phyloP scores from a whole-genome alignment of 2,113 vertebrate species.

The Machaerirhynchus nigripectus region DNA sequence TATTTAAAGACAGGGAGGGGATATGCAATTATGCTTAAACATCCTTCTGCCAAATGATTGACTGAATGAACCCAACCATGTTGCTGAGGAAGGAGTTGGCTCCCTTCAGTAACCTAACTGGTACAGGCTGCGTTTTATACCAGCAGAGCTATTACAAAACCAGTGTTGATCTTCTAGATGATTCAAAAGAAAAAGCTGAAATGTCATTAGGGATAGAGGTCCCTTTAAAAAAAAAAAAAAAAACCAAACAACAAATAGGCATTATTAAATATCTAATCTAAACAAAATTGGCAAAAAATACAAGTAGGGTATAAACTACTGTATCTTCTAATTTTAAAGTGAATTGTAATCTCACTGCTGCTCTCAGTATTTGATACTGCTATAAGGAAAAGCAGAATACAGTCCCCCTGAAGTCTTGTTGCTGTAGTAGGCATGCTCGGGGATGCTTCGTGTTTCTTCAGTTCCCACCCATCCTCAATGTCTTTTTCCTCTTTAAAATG shows the following conservation, averaged over 20 bases:
- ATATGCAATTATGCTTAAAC: background rate
- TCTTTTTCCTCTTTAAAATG: background rate
- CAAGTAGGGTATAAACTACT: background rate
- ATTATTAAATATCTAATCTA: background rate
- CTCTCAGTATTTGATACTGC: background rate
- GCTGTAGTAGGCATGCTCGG: background rate
- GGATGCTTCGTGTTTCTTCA: background rate
- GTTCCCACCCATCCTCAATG: background rate
- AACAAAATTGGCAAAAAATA: background rate
- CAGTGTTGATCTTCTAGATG: background rate
- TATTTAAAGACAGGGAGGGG: constrained; percentile 27
- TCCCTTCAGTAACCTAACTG: background rate
- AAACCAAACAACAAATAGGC: accelerated
- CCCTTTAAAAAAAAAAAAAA: background rate
- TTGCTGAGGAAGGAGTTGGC: background rate
- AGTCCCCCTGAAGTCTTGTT: background rate
- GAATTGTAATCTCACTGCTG: background rate
- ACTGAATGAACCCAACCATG: background rate
- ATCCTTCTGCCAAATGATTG: background rate
- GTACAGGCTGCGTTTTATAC: background rate
- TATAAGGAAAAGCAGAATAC: background rate
- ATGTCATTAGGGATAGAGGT: background rate
- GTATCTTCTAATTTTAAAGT: background rate
- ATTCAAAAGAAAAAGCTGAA: background rate
- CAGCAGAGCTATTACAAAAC: background rate